Evolutionary conservation across 2,113 vertebrate genomes (phyloP).

Genomic region (Rana temporaria): DNA sequence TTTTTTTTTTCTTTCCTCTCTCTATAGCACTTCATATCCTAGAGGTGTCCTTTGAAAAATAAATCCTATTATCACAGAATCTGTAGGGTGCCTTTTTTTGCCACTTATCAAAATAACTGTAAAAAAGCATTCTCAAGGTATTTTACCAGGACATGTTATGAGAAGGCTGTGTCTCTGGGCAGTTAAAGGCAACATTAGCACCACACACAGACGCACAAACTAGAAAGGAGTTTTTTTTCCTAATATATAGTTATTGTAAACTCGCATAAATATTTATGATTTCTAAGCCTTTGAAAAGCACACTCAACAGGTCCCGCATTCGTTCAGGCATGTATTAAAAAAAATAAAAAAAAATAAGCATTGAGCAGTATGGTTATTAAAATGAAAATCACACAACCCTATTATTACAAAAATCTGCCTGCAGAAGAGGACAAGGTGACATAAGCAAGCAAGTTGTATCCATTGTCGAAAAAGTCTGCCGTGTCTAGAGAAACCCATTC

Average conservation of each 20-base stretch:
- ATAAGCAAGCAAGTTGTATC: constrained; percentile 18
- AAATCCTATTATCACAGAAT: constrained; percentile 57
- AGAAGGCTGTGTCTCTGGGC: constrained; percentile 47
- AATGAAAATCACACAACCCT: constrained; percentile 39
- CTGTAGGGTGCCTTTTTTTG: constrained; percentile 56
- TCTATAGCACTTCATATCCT: constrained; percentile 53
- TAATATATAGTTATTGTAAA: constrained; percentile 48
- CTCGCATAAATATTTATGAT: constrained; percentile 41
- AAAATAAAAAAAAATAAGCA: constrained; percentile 12
- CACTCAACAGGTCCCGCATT: constrained; percentile 25
- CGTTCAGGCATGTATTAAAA: constrained; percentile 5
- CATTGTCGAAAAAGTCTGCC: background rate
- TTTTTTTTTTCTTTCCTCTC: constrained; percentile 30
- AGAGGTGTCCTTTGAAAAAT: constrained; percentile 55
- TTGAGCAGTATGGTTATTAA: constrained; percentile 21
- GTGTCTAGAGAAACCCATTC: background rate
- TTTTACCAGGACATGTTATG: constrained; percentile 50
- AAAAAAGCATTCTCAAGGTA: constrained; percentile 57
- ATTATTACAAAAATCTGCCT: constrained; percentile 13
- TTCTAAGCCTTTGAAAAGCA: constrained; percentile 12
- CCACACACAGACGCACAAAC: constrained; percentile 39
- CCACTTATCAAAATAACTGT: constrained; percentile 58
- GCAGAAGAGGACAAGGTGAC: constrained; percentile 1
- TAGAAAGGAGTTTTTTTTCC: constrained; percentile 4
- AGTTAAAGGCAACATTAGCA: constrained; percentile 40